Base-by-base conservation (phyloP, 2,113 vertebrate genomes). In the Aspidoscelis tigris region DNA sequence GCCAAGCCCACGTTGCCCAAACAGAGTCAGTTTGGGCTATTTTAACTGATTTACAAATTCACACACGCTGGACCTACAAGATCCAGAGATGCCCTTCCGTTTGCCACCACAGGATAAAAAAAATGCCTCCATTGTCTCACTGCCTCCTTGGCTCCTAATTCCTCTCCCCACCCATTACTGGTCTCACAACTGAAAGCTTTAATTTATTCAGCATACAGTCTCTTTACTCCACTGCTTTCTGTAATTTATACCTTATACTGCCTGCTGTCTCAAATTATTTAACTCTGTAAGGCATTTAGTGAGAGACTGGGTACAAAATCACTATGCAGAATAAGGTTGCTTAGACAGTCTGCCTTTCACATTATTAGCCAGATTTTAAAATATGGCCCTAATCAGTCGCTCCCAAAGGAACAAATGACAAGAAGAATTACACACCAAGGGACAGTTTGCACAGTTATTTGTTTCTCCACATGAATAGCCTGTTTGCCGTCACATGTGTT, bases 181-280 rank as follows among this genome's bases (percentile, higher is more conserved):
- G 70, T 66, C 58, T 74, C 58, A 41, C 70, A 79, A 84, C 68
- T 78, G 76, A 78, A 84, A 74, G 69, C 77, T 80, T 85, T 85
- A 85, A 85, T 85, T 85, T 85, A 85, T 85, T 80, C 77, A 85
- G 77, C 77, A 66, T 85, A 85, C 77, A 80, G 26, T 85, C 77
- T 84, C 76, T 84, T 84, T 85, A 85, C 83, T 85, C 70, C 77
- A 80, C 71, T 85, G 83, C 70, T 85, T 85, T 85, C 77, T 80
- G 83, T 85, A 85, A 85, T 85, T 85, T 85, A 85, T 85, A 85
- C 83, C 78, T 85, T 73, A 74, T 80, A 80, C 58, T 80, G 83
- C 83, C 83, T 85, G 77, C 83, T 85, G 83, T 79, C 77, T 85
- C 70, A 3, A 80, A 80, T 80, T 85, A 85, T 80, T 85, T 85